Evolutionary conservation across 2,797 vertebrate species (phyloP), one percentile per base, ranked within the genome.

Genomic region (Euthynnus affinis): DNA sequence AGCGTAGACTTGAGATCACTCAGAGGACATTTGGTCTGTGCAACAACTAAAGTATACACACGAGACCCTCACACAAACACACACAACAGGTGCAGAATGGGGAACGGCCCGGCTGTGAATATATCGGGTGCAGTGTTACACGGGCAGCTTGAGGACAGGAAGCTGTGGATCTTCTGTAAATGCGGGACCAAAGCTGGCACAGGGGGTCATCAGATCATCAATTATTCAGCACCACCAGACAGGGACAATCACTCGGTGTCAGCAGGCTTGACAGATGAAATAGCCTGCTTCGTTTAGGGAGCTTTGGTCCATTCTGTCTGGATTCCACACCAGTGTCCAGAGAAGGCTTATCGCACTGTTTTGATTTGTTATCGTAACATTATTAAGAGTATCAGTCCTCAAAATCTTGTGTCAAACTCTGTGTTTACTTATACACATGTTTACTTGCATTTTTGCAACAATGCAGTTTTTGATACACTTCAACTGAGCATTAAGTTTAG

Each of bases 201-300:
- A 56, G 44, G 34, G 75, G 72, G 58, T 76, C 69, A 71, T 84
- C 76, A 74, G 71, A 87, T 87, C 83, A 93, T 92, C 84, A 84
- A 93, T 94, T 91, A 93, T 94, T 94, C 89, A 93, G 88, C 88
- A 78, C 63, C 82, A 90, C 27, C 86, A 86, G 59, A 77, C 84
- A 80, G 46, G 76, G 63, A 91, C 88, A 92, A 91, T 84, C 69
- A 60, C 40, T 60, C 51, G 58, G 60, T 74, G 88, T 87, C 87
- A 85, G 85, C 87, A 78, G 70, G 76, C 69, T 74, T 17, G 65
- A 37, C 71, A 49, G 57, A 87, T 68, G 32, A 77, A 76, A 57
- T 18, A 46, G 71, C 20, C 22, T 14, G 48, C 62, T 55, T 81
- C 55, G 40, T 69, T 25, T 55, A 8, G 23, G 23, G n/a, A 64